Evolutionary conservation across 2,888 invertebrate species (phyloP), one percentile per base, ranked within the genome.

Genomic region (Quadriops clusia): DNA sequence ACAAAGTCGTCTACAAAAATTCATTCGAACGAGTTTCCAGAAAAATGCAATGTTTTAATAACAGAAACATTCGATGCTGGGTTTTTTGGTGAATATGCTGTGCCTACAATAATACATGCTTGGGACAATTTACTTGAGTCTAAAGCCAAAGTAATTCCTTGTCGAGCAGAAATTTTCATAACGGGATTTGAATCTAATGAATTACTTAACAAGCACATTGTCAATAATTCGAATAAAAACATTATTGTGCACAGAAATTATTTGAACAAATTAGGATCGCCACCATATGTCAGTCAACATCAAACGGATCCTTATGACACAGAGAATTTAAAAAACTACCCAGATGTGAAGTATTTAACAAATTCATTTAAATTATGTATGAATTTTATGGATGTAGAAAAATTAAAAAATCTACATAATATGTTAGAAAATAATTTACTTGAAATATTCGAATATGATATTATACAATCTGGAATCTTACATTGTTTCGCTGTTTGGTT

Each of bases 41-140:
- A 34, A 3, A 8, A 17, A 23, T 32, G 32, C 5, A 32, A 39
- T 28, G 27, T 84, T 23, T 55, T 85, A 30, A 67, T 85, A 1
- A 82, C 81, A 3, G 85, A 87, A 60, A 73, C 77, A 39, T 78
- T 86, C 61, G 86, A 86, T 63, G 75, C 78, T 27, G 84, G 77
- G 0, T 52, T 85, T 14, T 76, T 86, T 55, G 85, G 86, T 2
- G 86, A 86, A 58, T 68, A 72, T 45, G 67, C 77, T 17, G 53
- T 86, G 23, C 64, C 71, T 41, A 73, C 75, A 10, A 51, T 83
- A 22, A 56, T 68, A 22, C 77, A 84, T 60, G 82, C 82, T 4
- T 77, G 77, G 70, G 59, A 71, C 32, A 54, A 70, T 41, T 61
- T 84, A 23, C 51, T 82, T 11, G 42, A 44, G 36, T 50, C 56